These are phyloP conservation scores for Thalassophryne amazonica DNA, from an alignment of 2,797 vertebrate species.

Conservation along the genomic window DNA sequence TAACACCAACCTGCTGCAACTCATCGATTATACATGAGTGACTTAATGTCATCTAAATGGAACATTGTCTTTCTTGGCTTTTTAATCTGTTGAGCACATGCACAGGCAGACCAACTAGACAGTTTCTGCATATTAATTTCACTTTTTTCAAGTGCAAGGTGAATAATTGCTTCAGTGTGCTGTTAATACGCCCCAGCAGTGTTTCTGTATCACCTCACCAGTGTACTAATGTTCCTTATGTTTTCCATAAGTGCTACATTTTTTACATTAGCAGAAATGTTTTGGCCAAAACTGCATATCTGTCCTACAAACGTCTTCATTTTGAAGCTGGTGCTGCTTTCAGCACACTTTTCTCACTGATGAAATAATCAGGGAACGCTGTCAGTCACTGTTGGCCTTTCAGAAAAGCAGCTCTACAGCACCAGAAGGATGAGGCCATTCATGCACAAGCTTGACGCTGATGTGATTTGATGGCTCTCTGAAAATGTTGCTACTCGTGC, in stretches of 20 bases:
- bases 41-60: conserved; percentile 44
- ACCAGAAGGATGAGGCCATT: conserved; percentile 38
- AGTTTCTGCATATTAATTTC: conserved; percentile 38
- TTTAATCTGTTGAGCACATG: conserved; percentile 56
- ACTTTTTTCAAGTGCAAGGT: conserved; percentile 50
- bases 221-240: background rate
- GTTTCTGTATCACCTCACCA: background rate
- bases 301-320: background rate
- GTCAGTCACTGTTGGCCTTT: conserved; percentile 48
- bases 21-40: conserved; percentile 65
- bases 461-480: conserved; percentile 49
- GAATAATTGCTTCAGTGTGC: no score
- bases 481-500: conserved; percentile 51
- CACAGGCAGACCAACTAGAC: conserved; percentile 26
- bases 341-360: conserved; percentile 33
- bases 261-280: background rate
- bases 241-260: background rate
- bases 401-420: conserved; percentile 15
- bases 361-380: conserved; percentile 43
- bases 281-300: background rate
- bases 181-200: background rate
- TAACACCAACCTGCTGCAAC: conserved; percentile 35
- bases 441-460: conserved; percentile 30
- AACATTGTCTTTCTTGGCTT: conserved; percentile 47
- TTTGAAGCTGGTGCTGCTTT: conserved; percentile 8